phyloP scores from a whole-genome alignment of 2,113 vertebrate genomes.

The Carassius auratus region DNA sequence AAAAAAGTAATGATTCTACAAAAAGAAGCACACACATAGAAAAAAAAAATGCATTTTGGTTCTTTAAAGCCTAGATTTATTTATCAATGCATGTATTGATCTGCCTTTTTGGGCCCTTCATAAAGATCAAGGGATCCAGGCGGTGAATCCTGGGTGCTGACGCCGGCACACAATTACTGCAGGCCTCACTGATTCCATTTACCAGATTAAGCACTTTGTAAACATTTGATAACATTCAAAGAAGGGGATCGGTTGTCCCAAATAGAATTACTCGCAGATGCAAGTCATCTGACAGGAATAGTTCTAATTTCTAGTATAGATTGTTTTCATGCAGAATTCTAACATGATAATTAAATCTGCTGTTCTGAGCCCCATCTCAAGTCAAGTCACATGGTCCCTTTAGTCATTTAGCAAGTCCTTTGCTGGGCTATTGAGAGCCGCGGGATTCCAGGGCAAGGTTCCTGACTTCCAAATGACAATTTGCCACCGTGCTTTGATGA shows the following conservation, averaged over 20 bases:
- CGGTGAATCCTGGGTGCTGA: conserved; percentile 47
- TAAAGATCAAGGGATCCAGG: conserved; percentile 32
- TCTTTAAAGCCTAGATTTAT: neutral
- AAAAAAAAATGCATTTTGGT: no score
- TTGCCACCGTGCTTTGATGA: conserved; percentile 72
- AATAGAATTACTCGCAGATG: conserved; percentile 73
- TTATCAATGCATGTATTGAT: conserved; percentile 7
- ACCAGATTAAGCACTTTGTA: conserved; percentile 76
- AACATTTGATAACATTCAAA: conserved; percentile 79
- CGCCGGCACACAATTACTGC: conserved; percentile 51
- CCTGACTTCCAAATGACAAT: conserved; percentile 64
- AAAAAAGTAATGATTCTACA: neutral
- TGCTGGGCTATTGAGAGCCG: conserved; percentile 58
- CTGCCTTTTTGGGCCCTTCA: conserved; percentile 19
- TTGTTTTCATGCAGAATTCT: conserved; percentile 83
- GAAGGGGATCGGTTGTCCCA: conserved; percentile 63
- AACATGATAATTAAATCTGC: conserved; percentile 80
- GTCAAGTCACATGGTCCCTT: conserved; percentile 75
- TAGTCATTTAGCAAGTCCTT: conserved; percentile 66
- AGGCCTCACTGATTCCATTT: conserved; percentile 68
- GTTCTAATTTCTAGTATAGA: conserved; percentile 79
- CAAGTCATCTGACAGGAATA: conserved; percentile 80
- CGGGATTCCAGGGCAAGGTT: conserved; percentile 57
- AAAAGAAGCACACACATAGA: neutral
- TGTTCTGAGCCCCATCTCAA: conserved; percentile 73